Conservation (phyloP, 2,797 vertebrate genomes). For the Coilia nasus region DNA sequence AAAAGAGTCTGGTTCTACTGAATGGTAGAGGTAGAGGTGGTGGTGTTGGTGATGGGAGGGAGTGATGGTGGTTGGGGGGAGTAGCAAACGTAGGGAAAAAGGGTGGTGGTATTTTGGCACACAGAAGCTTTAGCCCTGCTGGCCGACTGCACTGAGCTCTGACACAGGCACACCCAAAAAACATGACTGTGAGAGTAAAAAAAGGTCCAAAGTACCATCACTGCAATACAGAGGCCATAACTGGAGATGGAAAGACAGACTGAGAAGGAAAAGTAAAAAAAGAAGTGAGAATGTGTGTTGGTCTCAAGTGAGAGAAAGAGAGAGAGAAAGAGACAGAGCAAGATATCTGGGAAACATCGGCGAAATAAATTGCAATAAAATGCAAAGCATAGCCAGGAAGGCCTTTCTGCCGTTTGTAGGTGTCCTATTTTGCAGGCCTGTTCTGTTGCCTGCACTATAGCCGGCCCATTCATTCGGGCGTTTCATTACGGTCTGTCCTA, state of each 20-base stretch:
- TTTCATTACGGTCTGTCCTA: constrained; percentile 66
- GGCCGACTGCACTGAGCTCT: background rate
- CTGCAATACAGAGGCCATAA: background rate
- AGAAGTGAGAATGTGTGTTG: too few species aligned
- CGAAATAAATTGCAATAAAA: constrained; percentile 54
- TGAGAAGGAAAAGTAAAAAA: background rate
- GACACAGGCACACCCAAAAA: background rate
- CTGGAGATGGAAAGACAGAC: background rate
- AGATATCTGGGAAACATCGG: constrained; percentile 10
- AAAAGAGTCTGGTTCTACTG: background rate
- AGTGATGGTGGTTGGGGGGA: background rate
- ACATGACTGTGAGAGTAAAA: background rate
- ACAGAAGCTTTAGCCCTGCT: background rate
- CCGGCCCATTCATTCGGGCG: constrained; percentile 69
- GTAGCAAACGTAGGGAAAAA: background rate
- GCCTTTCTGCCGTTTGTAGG: constrained; percentile 43
- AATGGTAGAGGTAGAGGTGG: background rate
- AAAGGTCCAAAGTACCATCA: constrained; percentile 20
- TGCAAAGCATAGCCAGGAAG: constrained; percentile 52
- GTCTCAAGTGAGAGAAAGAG: background rate
- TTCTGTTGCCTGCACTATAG: constrained; percentile 52
- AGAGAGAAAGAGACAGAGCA: background rate
- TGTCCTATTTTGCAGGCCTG: background rate
- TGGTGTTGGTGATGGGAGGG: background rate
- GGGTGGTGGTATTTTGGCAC: constrained; percentile 18